Evolutionary conservation across 92 coral and sea anemone species (phyloP).

Genomic region (Heteractis magnifica): DNA sequence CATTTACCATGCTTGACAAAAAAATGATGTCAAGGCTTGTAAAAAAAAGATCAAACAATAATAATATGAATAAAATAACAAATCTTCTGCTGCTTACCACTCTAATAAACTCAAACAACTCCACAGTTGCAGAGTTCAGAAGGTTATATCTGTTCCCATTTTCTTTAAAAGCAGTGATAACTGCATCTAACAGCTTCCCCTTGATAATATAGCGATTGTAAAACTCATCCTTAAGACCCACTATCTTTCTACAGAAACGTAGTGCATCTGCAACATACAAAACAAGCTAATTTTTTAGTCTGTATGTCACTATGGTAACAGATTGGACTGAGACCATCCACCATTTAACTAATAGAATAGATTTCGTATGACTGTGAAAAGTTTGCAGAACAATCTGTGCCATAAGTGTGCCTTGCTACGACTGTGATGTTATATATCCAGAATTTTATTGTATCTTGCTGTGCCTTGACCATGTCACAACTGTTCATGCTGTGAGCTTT

Average conservation of each 20-base stretch:
- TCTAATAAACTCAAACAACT: slow-evolving; percentile 95
- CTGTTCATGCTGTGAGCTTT: too few species aligned
- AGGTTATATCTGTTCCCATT: slow-evolving; percentile 95
- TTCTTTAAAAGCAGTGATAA: slow-evolving; percentile 78
- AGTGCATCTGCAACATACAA: slow-evolving; percentile 69
- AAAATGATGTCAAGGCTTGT: too few species aligned
- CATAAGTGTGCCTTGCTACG: too few species aligned
- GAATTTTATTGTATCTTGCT: too few species aligned
- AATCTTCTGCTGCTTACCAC: slow-evolving; percentile 56
- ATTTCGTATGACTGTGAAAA: too few species aligned
- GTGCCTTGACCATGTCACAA: too few species aligned
- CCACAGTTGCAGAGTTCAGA: slow-evolving; percentile 94
- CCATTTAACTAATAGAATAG: too few species aligned
- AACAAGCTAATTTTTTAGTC: not conserved
- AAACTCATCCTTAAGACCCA: slow-evolving; percentile 96
- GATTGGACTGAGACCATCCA: too few species aligned
- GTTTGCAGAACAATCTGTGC: too few species aligned
- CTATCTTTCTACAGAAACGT: slow-evolving; percentile 90
- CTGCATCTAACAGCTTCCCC: slow-evolving; percentile 90
- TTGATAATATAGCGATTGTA: slow-evolving; percentile 97
- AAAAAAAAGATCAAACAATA: too few species aligned
- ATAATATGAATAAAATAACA: too few species aligned
- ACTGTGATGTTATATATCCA: too few species aligned
- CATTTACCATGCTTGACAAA: not conserved
- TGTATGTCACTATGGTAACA: not conserved